These are phyloP conservation scores for Caerostris darwini DNA, from an alignment of 1,140 invertebrate species.

Conservation along the genomic window DNA sequence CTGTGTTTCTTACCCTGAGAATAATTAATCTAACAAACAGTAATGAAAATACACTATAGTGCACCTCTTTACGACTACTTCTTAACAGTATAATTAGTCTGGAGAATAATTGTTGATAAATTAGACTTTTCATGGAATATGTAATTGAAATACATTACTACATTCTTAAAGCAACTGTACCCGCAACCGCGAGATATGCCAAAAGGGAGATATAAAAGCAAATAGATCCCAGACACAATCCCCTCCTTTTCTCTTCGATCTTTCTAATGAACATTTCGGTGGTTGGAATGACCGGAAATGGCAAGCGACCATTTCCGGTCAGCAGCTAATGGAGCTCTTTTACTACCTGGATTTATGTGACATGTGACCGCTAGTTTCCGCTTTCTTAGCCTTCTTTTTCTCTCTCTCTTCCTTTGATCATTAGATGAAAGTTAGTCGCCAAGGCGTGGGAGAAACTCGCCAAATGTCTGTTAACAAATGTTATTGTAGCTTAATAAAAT, in stretches of 20 bases:
- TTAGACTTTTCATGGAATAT: neutral
- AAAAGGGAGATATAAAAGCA: constrained; percentile 8
- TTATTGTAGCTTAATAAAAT: no score
- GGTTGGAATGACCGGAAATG: constrained; percentile 76
- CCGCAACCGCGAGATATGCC: neutral
- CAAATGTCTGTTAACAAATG: neutral
- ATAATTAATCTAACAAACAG: no score
- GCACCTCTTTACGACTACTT: no score
- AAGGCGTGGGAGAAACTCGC: neutral
- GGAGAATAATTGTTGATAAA: neutral
- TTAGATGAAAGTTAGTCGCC: neutral
- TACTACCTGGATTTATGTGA: constrained; percentile 74
- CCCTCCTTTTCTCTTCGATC: neutral
- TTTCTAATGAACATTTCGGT: constrained; percentile 51
- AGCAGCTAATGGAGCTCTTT: constrained; percentile 76
- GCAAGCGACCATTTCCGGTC: constrained; percentile 76
- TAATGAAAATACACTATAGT: no score
- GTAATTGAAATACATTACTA: neutral
- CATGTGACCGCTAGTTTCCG: constrained; percentile 69
- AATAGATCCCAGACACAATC: constrained; percentile 53
- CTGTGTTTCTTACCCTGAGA: no score
- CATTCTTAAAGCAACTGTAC: neutral
- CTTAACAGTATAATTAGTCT: no score
- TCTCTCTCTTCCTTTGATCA: neutral
- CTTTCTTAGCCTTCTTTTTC: constrained; percentile 43